Evolutionary conservation across 2,888 invertebrate genomes (phyloP), one percentile per base, ranked within the genome.

Genomic region (Melangyna quadrimaculata): DNA sequence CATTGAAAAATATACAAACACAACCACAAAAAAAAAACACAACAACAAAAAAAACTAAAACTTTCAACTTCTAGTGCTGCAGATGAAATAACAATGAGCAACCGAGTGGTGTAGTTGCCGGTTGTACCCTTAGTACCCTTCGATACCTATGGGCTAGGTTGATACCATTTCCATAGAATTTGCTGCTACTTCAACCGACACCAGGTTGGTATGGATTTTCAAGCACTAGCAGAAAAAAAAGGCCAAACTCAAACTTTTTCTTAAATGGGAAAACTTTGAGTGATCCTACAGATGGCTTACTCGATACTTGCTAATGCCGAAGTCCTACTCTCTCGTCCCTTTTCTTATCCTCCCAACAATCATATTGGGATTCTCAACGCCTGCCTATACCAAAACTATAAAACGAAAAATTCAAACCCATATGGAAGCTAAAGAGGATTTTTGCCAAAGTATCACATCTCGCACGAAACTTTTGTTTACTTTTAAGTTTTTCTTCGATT

Each of bases 211-310:
- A 84, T 75, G 53, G 71, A 79, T 80, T 80, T 67, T n/a, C 65
- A 51, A 59, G 27, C 22, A 59, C 37, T 17, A 53, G 8, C 8
- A 40, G 37, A 45, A 43, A 59, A 35, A 43, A 59, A 59, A 45
- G 59, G 61, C 72, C 59, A 78, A 80, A 72, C 37, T 43, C 43
- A 82, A 87, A 82, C 78, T 81, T 87, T 87, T 87, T 78, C 81
- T 78, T 87, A 87, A 82, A 87, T 87, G 86, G 86, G 86, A 87
- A 87, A 87, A 87, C 73, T 87, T 87, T 87, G 86, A 87, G 81
- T 87, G 81, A 87, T 87, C 82, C 86, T 87, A 81, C 86, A 87
- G 86, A 87, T 87, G 86, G 86, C 86, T 87, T 87, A 78, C 70
- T 82, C 86, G 86, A 81, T 87, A 82, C 67, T 67, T 37, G 63